phyloP scores from a whole-genome alignment of 2,797 vertebrate species.

The Rhynchonycteris naso region DNA sequence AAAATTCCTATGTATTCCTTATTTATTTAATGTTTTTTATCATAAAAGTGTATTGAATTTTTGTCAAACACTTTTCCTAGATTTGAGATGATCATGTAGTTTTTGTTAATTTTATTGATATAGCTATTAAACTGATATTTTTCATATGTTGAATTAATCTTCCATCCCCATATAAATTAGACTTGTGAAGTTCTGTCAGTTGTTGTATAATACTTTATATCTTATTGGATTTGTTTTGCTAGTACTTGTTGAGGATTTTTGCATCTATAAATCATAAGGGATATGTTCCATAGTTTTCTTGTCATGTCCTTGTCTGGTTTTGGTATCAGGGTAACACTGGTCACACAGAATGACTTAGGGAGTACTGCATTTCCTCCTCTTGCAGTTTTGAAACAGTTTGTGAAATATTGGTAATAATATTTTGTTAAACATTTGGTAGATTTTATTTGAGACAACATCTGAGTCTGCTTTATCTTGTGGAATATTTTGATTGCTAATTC shows the following conservation, averaged over 20 bases:
- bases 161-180: neutral
- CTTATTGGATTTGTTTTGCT: neutral
- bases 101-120: constrained; percentile 8
- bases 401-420: constrained; percentile 20
- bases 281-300: neutral
- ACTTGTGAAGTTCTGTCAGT: neutral
- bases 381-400: neutral
- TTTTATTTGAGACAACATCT: neutral
- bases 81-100: neutral
- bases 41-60: neutral
- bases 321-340: neutral
- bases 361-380: neutral
- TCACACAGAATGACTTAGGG: neutral
- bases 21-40: neutral
- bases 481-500: neutral
- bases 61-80: neutral
- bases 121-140: constrained; percentile 6
- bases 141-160: constrained; percentile 27
- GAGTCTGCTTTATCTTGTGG: neutral
- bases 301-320: neutral
- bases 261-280: neutral
- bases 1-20: neutral
- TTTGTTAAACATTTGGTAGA: neutral
- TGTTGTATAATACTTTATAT: neutral
- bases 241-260: neutral